These are phyloP conservation scores for Coilia nasus DNA, from an alignment of 2,797 vertebrate species.

Conservation along the genomic window DNA sequence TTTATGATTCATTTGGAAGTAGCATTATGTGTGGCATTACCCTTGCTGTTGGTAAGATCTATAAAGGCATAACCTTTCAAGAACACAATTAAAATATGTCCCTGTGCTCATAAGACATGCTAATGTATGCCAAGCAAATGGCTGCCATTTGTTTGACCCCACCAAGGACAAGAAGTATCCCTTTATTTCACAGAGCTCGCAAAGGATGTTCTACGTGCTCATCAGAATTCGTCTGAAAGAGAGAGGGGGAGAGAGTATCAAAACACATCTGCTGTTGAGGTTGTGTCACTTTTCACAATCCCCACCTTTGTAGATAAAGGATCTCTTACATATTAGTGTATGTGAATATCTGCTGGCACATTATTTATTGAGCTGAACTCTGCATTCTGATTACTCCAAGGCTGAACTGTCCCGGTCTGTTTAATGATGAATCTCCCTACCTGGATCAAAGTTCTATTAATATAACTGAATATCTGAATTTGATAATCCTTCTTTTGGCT, in stretches of 20 bases:
- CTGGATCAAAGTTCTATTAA: background rate
- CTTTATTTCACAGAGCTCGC: background rate
- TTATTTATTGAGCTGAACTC: background rate
- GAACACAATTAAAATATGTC: constrained; percentile 71
- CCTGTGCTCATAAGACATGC: constrained; percentile 71
- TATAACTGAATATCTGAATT: background rate
- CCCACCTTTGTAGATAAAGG: background rate
- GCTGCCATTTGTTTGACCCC: constrained; percentile 62
- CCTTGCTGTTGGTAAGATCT: constrained; percentile 45
- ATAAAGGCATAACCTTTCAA: constrained; percentile 66
- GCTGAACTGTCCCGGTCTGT: background rate
- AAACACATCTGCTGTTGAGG: constrained; percentile 2
- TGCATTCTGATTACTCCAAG: background rate
- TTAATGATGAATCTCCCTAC: background rate
- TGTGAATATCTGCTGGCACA: background rate
- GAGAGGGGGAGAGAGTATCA: background rate
- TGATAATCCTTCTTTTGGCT: background rate
- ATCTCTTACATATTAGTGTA: background rate
- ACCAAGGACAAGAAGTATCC: constrained; percentile 45
- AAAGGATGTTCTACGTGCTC: background rate
- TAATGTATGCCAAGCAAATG: constrained; percentile 76
- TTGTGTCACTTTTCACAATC: background rate
- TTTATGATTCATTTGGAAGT: background rate
- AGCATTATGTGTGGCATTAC: background rate
- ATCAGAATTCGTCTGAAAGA: background rate